These are phyloP conservation scores for Antechinus stuartii DNA, from an alignment of 2,113 vertebrate species.

Conservation along the genomic window DNA sequence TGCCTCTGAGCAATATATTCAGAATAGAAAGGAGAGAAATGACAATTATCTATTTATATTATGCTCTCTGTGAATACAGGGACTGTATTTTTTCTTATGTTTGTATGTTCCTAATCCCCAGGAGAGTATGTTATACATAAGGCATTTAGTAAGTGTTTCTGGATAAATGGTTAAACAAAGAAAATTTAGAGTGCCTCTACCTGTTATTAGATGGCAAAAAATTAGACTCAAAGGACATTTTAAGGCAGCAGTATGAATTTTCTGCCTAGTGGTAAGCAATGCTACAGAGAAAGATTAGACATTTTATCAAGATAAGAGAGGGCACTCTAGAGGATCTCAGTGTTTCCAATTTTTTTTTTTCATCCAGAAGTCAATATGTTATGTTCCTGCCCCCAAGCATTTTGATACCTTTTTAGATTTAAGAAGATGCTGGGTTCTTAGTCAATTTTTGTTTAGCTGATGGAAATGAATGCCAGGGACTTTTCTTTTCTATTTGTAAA, in stretches of 20 bases:
- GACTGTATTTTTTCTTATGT: background rate
- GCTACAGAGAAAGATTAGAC: background rate
- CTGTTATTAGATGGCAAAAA: background rate
- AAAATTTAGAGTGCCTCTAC: background rate
- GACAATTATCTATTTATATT: background rate
- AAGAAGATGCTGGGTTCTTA: background rate
- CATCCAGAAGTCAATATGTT: background rate
- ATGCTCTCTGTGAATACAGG: background rate
- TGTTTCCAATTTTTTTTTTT: background rate
- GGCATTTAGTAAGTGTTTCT: background rate
- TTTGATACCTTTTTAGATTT: background rate
- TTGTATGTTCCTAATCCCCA: background rate
- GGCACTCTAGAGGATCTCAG: background rate
- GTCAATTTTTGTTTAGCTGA: background rate
- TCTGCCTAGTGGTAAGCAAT: background rate
- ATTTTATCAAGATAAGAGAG: background rate
- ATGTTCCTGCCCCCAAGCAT: background rate
- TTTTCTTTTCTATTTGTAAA: too few species aligned
- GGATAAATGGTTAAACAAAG: background rate
- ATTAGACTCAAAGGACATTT: background rate
- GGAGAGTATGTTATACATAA: background rate
- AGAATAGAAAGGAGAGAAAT: background rate
- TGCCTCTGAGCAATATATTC: background rate
- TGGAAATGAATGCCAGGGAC: background rate
- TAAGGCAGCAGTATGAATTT: background rate